Evolutionary conservation across 2,888 invertebrate species (phyloP), one percentile per base, ranked within the genome.

Genomic region (Drosophila helvetica): DNA sequence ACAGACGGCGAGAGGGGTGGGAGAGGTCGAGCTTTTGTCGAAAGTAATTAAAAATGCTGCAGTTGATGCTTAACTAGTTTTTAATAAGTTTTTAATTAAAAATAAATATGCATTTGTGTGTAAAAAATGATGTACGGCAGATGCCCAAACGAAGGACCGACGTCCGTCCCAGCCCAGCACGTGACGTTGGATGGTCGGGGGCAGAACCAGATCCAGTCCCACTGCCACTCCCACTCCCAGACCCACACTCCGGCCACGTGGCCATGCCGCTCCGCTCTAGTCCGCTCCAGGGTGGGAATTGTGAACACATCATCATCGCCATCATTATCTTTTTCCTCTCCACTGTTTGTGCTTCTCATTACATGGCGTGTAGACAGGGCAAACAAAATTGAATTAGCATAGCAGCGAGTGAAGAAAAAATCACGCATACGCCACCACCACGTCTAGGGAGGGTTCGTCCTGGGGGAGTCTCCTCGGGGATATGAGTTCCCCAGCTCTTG

Each of bases 71-170:
- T 88, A 86, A 86, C 85, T 86, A 86, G 85, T 86, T 86, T 86
- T 86, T 86, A 86, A 86, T 86, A 86, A 86, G 88, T 86, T 86
- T 86, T 88, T 86, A 86, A 86, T 86, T 86, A 86, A 86, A 86
- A 86, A 88, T 86, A 86, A 86, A 86, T 86, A 86, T 86, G 87
- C 88, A 86, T 88, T 86, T 88, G 87, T 79, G 86, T 81, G 81
- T 79, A 68, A 79, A 88, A 88, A 72, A 88, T 80, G 72, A 85
- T 85, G 88, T 69, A 73, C 74, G 66, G 58, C 61, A 66, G 54
- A 56, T 57, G 53, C 64, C 45, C 38, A 38, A 51, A 47, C 52
- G 45, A 62, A 52, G 52, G 63, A 33, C 25, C 17, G 15, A 18
- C 59, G 46, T 27, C 27, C 67, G 59, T 46, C 50, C 30, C 59